Percentiles rank a stretch among this genome's conserved stretches.
Conservation (phyloP, 2,797 vertebrate species). For the Odontamblyopus rebecca region DNA sequence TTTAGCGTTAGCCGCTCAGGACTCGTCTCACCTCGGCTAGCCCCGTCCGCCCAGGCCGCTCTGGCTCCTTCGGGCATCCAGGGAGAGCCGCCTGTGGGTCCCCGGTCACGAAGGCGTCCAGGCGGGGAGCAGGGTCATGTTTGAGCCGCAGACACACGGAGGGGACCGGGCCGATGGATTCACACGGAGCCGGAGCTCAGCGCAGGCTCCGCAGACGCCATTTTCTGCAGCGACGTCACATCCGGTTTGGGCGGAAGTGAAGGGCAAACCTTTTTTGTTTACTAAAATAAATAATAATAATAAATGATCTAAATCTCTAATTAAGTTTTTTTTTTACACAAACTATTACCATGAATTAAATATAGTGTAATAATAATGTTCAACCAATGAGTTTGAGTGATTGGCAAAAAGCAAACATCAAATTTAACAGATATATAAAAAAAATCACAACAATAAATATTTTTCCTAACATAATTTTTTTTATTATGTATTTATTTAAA, state of each 20-base stretch:
- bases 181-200: constrained; percentile 58
- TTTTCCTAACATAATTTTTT: too few relatives aligned
- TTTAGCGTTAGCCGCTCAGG: constrained; percentile 51
- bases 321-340: too few relatives aligned
- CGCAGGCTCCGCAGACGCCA: constrained; percentile 73
- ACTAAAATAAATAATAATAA: not conserved
- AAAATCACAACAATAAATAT: too few relatives aligned
- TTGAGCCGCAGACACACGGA: constrained; percentile 28
- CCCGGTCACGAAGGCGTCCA: constrained; percentile 53
- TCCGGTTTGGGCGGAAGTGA: constrained; percentile 73
- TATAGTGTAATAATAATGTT: too few relatives aligned
- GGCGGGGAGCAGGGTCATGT: constrained; percentile 41
- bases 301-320: not conserved
- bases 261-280: constrained; percentile 22
- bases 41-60: constrained; percentile 79
- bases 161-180: constrained; percentile 40
- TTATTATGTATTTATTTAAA: too few relatives aligned
- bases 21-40: constrained; percentile 78
- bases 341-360: too few relatives aligned
- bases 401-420: too few relatives aligned
- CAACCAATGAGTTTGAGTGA: too few relatives aligned
- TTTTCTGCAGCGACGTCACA: constrained; percentile 79
- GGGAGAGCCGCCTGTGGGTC: constrained; percentile 56
- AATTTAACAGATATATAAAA: too few relatives aligned
- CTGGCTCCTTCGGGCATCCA: constrained; percentile 79